phyloP scores from a whole-genome alignment of 2,113 vertebrate species.

The Anas platyrhynchos region DNA sequence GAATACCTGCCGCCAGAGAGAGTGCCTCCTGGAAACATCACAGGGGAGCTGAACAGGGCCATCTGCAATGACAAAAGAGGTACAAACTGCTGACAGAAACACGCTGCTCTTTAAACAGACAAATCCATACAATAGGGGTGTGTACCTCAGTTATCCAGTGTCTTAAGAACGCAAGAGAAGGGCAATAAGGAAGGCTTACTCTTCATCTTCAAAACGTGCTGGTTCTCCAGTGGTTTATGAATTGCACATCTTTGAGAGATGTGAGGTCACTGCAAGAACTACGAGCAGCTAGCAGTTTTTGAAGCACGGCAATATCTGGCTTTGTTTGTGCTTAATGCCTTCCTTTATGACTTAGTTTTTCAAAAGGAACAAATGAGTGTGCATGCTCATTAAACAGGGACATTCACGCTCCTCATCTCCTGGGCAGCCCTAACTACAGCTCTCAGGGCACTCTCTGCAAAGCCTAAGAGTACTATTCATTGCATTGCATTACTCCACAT shows the following conservation, averaged over 20 bases:
- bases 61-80: background rate
- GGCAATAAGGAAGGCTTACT: background rate
- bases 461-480: background rate
- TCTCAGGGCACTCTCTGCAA: background rate
- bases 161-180: background rate
- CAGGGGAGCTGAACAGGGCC: background rate
- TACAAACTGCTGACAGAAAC: background rate
- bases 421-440: constrained; percentile 15
- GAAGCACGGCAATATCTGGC: background rate
- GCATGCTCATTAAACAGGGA: constrained; percentile 28
- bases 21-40: background rate
- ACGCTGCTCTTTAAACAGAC: background rate
- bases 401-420: constrained; percentile 1
- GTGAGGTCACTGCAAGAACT: constrained; percentile 40
- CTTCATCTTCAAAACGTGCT: background rate
- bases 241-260: background rate
- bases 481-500: background rate
- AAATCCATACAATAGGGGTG: background rate
- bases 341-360: constrained; percentile 40
- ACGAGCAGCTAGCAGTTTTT: background rate
- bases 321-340: constrained; percentile 38
- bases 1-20: background rate
- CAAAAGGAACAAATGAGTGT: constrained; percentile 12
- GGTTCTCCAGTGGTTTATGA: background rate
- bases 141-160: background rate